Evolutionary conservation across 2,797 vertebrate genomes (phyloP), one percentile per base, ranked within the genome.

Genomic region (Rallus crepitans): DNA sequence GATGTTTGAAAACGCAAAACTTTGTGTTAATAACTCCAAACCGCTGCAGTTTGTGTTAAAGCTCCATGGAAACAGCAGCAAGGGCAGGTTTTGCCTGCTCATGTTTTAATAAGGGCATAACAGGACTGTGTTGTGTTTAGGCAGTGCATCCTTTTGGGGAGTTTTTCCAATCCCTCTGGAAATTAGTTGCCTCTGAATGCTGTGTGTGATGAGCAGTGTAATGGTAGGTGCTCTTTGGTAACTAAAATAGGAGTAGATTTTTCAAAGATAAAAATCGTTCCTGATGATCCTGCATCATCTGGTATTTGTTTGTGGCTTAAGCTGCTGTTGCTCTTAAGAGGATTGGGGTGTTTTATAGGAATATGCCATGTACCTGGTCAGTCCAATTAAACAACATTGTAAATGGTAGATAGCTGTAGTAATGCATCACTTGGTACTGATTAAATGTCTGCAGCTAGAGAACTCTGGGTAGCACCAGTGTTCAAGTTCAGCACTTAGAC

Each of bases 31-130:
- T 86, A 75, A 35, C 52, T 72, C 59, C 9, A 25, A 33, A n/a
- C 23, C 73, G 50, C 92, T 80, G 47, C 15, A 6, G 52, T 87
- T 89, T 85, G 35, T 59, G 42, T 79, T 90, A 80, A 76, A 76
- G 71, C 71, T 89, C 60, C 42, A 16, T 66, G 82, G 90, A 69
- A 73, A 82, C 50, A 61, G 31, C 50, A 75, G 65, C 50, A 64
- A 66, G 55, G 64, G 68, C 68, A 76, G 72, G 18, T 63, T 72
- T 94, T 89, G 65, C 68, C 11, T 4, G 28, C 3, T 3, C 2
- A 0, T 55, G 10, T 82, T 90, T 82, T 79, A 45, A 11, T 66
- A 35, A 68, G 60, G 63, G 6, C 45, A 12, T 45, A 47, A 39
- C 28, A 48, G 39, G 39, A 6, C 18, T 73, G 28, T 71, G 31